Evolutionary conservation across 2,113 vertebrate species (phyloP).

Genomic region (Okapia johnstoni): DNA sequence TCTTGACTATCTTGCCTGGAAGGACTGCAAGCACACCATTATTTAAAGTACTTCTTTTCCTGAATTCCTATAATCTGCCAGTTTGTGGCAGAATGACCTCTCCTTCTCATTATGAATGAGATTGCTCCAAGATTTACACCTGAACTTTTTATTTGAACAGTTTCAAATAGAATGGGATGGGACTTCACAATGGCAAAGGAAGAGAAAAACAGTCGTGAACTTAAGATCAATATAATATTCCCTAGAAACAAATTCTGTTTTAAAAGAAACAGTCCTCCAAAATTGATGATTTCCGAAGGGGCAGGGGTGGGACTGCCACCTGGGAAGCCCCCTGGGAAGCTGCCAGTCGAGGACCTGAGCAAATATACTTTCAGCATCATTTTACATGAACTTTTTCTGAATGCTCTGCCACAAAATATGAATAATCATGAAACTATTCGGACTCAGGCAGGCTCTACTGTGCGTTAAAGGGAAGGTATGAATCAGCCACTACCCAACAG

Average conservation of each 20-base stretch:
- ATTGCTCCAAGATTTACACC: not conserved
- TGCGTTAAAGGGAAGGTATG: not conserved
- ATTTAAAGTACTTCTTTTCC: not conserved
- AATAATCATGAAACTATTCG: not conserved
- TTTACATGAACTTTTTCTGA: not conserved
- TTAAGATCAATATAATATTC: not conserved
- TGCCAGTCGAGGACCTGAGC: not conserved
- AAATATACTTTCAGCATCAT: not conserved
- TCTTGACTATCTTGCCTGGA: not conserved
- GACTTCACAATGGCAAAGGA: not conserved
- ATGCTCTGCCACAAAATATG: not conserved
- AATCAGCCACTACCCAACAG: not conserved
- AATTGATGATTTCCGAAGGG: not conserved
- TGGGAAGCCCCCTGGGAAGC: not conserved
- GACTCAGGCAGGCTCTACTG: not conserved
- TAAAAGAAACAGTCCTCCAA: not conserved
- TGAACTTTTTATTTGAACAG: not conserved
- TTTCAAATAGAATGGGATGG: not conserved
- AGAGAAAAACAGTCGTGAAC: not conserved
- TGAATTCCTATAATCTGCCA: no score
- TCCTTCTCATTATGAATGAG: not conserved
- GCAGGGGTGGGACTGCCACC: not conserved
- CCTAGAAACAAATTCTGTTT: not conserved
- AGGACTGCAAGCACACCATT: accelerated
- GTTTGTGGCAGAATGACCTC: not conserved